Percentiles rank a stretch among this genome's conserved stretches.
phyloP scores from a whole-genome alignment of 2,888 invertebrate genomes.

The Cosmia pyralina region DNA sequence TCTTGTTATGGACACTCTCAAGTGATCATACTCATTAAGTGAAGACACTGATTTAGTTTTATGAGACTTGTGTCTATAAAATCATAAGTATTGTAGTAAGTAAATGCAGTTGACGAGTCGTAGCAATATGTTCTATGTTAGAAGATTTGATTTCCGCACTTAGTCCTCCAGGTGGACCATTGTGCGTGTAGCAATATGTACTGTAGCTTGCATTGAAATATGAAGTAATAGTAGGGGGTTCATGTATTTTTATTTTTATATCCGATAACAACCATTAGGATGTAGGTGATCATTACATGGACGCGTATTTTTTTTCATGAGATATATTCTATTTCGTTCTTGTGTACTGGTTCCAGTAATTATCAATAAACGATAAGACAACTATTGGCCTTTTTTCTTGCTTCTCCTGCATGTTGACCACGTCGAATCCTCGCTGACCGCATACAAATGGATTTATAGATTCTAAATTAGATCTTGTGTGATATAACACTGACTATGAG shows the following conservation, averaged over 20 bases:
- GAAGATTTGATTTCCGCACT: no score
- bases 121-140: conserved; percentile 64
- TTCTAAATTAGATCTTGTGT: conserved; percentile 57
- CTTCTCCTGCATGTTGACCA: conserved; percentile 86
- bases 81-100: conserved; percentile 70
- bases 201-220: conserved; percentile 67
- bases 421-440: conserved; percentile 67
- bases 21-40: conserved; percentile 43
- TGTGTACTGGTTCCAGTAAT: conserved; percentile 86
- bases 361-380: conserved; percentile 87
- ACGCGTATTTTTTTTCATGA: conserved; percentile 75
- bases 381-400: conserved; percentile 88
- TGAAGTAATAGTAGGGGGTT: conserved; percentile 67
- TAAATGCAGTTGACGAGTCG: conserved; percentile 66
- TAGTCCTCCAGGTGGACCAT: no score
- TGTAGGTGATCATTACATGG: conserved; percentile 74
- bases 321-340: conserved; percentile 74
- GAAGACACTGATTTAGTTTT: conserved; percentile 61
- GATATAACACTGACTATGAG: conserved; percentile 52
- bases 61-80: conserved; percentile 62
- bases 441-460: conserved; percentile 62
- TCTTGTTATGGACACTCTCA: conserved; percentile 55
- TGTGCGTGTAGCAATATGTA: conserved; percentile 65
- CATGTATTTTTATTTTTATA: conserved; percentile 88
- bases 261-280: conserved; percentile 77